These are phyloP conservation scores for Cataglyphis albicans DNA, from an alignment of 2,888 invertebrate genomes.

Conservation along the genomic window DNA sequence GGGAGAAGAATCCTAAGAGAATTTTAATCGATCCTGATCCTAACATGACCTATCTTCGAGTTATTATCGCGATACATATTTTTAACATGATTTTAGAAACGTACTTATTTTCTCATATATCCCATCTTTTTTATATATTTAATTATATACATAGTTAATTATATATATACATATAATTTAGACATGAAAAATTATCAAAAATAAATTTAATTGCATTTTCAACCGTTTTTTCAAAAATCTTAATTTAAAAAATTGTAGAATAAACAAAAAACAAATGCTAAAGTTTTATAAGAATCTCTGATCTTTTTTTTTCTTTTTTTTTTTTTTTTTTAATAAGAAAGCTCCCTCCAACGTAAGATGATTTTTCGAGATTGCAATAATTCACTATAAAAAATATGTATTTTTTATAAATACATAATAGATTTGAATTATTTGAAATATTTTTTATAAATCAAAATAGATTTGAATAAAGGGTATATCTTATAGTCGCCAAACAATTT, in stretches of 20 bases:
- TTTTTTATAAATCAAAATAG: neutral
- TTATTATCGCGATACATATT: neutral
- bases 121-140: neutral
- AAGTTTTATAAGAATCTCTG: neutral
- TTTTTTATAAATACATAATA: too few relatives aligned
- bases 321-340: neutral
- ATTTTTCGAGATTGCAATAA: slow-evolving; percentile 16
- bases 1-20: slow-evolving; percentile 1
- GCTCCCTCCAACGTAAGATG: neutral
- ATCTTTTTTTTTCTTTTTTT: neutral
- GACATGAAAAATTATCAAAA: neutral
- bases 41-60: neutral
- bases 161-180: neutral
- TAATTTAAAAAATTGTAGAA: neutral
- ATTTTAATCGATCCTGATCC: neutral
- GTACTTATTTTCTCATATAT: neutral
- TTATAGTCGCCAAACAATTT: slow-evolving; percentile 38
- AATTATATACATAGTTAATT: neutral
- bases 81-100: neutral
- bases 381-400: slow-evolving; percentile 24
- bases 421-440: too few relatives aligned
- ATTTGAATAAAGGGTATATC: slow-evolving; percentile 3
- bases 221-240: neutral
- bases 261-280: neutral
- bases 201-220: neutral